Conservation (phyloP, 2,888 invertebrate species). For the Mythimna ferrago region DNA sequence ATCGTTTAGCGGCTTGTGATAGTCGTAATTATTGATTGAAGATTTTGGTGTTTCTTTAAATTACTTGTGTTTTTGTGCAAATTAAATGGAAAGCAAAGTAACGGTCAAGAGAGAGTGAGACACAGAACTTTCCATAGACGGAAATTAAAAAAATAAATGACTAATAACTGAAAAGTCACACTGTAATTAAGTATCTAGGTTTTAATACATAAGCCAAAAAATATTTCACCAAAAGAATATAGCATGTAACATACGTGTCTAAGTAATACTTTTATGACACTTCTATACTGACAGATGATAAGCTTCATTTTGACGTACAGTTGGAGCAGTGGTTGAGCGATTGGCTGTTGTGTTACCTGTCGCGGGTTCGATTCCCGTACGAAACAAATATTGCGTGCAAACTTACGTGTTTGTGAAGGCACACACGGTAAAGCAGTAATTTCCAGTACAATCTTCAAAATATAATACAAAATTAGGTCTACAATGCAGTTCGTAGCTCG, state of each 20-base stretch:
- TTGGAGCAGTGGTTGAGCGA: too few relatives aligned
- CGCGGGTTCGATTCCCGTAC: too few relatives aligned
- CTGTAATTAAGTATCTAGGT: too few relatives aligned
- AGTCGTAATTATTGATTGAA: constrained; percentile 9
- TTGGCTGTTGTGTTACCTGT: too few relatives aligned
- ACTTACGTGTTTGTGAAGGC: too few relatives aligned
- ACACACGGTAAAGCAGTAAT: too few relatives aligned
- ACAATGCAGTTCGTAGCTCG: background rate
- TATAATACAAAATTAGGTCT: background rate
- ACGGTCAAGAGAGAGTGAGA: background rate
- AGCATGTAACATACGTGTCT: background rate
- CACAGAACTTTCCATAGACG: background rate
- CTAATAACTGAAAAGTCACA: background rate
- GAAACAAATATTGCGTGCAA: too few relatives aligned
- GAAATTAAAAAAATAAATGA: background rate
- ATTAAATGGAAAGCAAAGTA: constrained; percentile 10
- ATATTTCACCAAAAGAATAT: background rate
- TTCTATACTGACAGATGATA: too few relatives aligned
- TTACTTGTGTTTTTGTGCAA: constrained; percentile 16
- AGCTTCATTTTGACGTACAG: too few relatives aligned
- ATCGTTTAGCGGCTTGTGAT: constrained; percentile 16
- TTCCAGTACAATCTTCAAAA: too few relatives aligned
- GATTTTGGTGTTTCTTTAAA: constrained; percentile 10
- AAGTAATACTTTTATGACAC: background rate
- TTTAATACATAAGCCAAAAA: background rate